phyloP scores from a whole-genome alignment of 2,888 invertebrate species.

The Mamestra brassicae region DNA sequence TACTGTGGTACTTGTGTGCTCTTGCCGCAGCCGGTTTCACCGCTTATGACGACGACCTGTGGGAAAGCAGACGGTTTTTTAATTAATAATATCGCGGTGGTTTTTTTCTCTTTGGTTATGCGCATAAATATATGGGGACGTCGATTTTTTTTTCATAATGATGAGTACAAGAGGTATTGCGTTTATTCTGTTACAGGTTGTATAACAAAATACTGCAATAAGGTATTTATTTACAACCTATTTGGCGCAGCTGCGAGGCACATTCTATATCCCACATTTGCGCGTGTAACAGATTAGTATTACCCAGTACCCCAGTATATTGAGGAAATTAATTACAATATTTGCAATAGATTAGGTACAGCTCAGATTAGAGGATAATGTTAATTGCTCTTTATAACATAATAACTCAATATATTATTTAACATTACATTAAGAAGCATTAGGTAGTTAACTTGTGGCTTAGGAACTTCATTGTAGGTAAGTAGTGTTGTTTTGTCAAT shows the following conservation, averaged over 20 bases:
- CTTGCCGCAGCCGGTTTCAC: slow-evolving; percentile 96
- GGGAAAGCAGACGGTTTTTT: too few species aligned
- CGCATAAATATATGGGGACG: too few species aligned
- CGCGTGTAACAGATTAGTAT: slow-evolving; percentile 19
- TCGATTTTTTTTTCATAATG: too few species aligned
- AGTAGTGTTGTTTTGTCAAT: slow-evolving; percentile 12
- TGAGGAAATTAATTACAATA: slow-evolving; percentile 33
- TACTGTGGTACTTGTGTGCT: slow-evolving; percentile 98
- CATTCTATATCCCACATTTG: background rate
- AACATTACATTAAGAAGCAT: slow-evolving; percentile 25
- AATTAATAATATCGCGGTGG: too few species aligned
- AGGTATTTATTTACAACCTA: too few species aligned
- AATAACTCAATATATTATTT: slow-evolving; percentile 6
- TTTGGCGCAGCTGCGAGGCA: background rate
- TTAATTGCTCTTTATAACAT: slow-evolving; percentile 9
- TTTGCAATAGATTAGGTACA: slow-evolving; percentile 37
- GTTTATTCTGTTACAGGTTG: too few species aligned
- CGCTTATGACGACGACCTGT: slow-evolving; percentile 94
- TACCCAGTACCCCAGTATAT: background rate
- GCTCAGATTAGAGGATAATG: slow-evolving; percentile 8
- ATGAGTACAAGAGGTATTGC: too few species aligned
- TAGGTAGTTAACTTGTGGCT: slow-evolving; percentile 3
- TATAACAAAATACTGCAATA: too few species aligned
- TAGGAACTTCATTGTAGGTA: background rate
- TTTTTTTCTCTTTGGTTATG: too few species aligned